phyloP scores from a whole-genome alignment of 2,797 vertebrate genomes.

The Okamejei kenojei region DNA sequence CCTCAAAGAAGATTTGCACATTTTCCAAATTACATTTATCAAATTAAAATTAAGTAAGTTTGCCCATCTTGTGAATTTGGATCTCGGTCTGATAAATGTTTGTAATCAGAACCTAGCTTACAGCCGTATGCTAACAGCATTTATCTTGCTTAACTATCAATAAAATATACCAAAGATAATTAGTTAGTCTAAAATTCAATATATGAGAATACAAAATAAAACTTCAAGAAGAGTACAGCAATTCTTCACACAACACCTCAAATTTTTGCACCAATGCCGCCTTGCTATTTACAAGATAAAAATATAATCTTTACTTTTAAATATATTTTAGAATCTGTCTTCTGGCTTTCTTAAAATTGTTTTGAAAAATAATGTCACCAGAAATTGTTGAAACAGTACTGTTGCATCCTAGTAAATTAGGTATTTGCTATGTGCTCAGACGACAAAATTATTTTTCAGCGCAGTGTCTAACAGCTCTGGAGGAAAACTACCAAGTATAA shows the following conservation, averaged over 20 bases:
- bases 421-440: background rate
- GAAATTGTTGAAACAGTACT: background rate
- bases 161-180: background rate
- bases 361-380: background rate
- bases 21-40: background rate
- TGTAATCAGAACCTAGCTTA: background rate
- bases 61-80: background rate
- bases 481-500: background rate
- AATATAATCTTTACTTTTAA: background rate
- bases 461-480: background rate
- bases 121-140: background rate
- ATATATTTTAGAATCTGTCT: background rate
- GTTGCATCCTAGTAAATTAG: background rate
- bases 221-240: background rate
- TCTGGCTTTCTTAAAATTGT: background rate
- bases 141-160: background rate
- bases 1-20: background rate
- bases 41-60: background rate
- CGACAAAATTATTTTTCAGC: background rate
- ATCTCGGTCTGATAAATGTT: background rate
- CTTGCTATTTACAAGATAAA: background rate
- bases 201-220: background rate
- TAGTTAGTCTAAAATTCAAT: background rate
- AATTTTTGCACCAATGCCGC: too few relatives aligned
- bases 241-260: background rate